Evolutionary conservation across 1,140 invertebrate species (phyloP).

Genomic region (Magallana ariakensis): DNA sequence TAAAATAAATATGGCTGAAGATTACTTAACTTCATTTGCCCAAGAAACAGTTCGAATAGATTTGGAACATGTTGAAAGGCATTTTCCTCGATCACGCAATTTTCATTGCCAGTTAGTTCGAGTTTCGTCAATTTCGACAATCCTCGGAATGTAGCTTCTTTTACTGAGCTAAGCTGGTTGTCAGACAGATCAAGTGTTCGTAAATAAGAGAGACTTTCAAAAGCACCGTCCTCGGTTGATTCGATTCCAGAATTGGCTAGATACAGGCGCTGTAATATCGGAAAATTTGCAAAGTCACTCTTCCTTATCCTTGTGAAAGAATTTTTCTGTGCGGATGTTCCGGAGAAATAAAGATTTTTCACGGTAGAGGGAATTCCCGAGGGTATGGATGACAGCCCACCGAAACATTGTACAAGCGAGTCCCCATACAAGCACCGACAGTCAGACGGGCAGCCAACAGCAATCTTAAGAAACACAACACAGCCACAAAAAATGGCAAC

Average conservation of each 20-base stretch:
- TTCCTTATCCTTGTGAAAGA: background rate
- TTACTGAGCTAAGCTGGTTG: constrained; percentile 3
- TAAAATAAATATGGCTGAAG: background rate
- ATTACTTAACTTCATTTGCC: constrained; percentile 9
- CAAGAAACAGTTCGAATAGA: constrained; percentile 13
- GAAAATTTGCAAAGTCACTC: background rate
- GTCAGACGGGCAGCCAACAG: background rate
- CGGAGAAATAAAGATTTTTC: background rate
- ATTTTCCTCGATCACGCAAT: constrained; percentile 6
- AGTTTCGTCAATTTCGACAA: constrained; percentile 13
- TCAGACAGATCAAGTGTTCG: constrained; percentile 3
- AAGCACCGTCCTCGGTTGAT: constrained; percentile 17
- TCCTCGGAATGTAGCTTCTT: background rate
- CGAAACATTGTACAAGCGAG: background rate
- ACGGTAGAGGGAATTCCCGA: background rate
- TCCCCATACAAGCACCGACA: constrained; percentile 3
- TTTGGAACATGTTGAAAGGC: background rate
- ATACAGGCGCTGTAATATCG: constrained; percentile 9
- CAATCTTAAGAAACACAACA: background rate
- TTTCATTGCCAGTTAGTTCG: constrained; percentile 34
- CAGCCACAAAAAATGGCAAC: background rate
- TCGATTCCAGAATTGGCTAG: background rate
- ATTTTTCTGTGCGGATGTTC: background rate
- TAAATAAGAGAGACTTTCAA: constrained; percentile 13
- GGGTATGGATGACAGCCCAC: background rate